Percentiles rank a stretch among this genome's conserved stretches.
Conservation (phyloP, 2,797 vertebrate species). For the Paguma larvata region DNA sequence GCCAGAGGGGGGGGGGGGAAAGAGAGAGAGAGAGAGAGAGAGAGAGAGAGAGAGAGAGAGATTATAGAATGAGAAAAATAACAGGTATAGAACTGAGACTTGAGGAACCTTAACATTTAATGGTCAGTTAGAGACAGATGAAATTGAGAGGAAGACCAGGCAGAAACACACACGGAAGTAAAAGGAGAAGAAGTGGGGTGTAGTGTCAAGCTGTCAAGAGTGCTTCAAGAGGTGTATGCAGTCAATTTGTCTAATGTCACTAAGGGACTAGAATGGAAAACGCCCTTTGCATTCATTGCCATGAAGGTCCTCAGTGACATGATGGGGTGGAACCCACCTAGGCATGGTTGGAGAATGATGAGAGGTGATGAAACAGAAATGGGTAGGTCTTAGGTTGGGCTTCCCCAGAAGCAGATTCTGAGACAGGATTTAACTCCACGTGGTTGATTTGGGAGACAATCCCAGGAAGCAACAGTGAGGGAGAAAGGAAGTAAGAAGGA, state of each 20-base stretch:
- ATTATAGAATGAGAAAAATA: background rate
- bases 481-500: background rate
- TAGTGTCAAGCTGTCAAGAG: background rate
- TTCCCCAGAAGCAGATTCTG: background rate
- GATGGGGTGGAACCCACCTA: background rate
- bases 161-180: background rate
- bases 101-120: background rate
- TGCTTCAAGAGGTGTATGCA: background rate
- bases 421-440: background rate
- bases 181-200: background rate
- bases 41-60: background rate
- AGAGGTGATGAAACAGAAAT: constrained; percentile 6
- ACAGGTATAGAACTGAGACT: background rate
- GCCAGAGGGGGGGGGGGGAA: background rate
- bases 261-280: constrained; percentile 31
- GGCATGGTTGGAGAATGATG: background rate
- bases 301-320: background rate
- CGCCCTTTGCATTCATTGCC: background rate
- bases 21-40: background rate
- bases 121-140: background rate
- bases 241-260: background rate
- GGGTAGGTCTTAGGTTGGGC: background rate
- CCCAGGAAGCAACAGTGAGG: background rate
- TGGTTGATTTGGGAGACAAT: background rate
- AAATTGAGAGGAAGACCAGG: background rate